Evolutionary conservation across 2,888 invertebrate genomes (phyloP), one percentile per base, ranked within the genome.

Genomic region (Camptogramma bilineatum): DNA sequence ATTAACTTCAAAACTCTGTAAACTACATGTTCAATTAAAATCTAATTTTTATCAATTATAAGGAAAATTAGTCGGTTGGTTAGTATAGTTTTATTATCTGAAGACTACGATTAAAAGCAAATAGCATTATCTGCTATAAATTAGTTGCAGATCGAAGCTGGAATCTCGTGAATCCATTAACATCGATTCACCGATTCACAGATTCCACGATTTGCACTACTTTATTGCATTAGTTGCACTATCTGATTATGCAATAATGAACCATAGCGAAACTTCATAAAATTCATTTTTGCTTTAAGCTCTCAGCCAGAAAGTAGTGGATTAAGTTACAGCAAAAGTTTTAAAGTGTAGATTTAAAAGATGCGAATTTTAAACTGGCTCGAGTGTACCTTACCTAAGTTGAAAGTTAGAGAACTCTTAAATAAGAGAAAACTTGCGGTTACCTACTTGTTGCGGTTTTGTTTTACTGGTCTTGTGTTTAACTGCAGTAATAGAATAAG

Each of bases 111-210:
- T 39, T n/a, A 9, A 24, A 54, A 54, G n/a, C 52, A 46, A 46
- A 59, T 52, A 19, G 19, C 53, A 51, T 53, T 48, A 21, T 53
- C 28, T 17, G 42, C 46, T 18, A 44, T 16, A 58, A 51, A 58
- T 66, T 66, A 62, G 58, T 58, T 34, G 39, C 53, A 58, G 54
- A 56, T 52, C 50, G 48, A 61, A 61, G 48, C 52, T 46, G 39
- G n/a, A n/a, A 59, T 52, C 48, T 54, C 31, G 57, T 16, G 50
- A 62, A 64, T 62, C 48, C 56, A 66, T 69, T 76, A 66, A 59
- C 63, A 69, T 59, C 52, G 59, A 62, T 69, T 64, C 55, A 69
- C 62, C 52, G 52, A 59, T 69, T 64, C 52, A 56, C 52, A 50
- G 59, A 56, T 62, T 59, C 52, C 53, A 24, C 52, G 39, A 50